phyloP scores from a whole-genome alignment of 1,140 invertebrate species.

The Zaprionus camerounensis region DNA sequence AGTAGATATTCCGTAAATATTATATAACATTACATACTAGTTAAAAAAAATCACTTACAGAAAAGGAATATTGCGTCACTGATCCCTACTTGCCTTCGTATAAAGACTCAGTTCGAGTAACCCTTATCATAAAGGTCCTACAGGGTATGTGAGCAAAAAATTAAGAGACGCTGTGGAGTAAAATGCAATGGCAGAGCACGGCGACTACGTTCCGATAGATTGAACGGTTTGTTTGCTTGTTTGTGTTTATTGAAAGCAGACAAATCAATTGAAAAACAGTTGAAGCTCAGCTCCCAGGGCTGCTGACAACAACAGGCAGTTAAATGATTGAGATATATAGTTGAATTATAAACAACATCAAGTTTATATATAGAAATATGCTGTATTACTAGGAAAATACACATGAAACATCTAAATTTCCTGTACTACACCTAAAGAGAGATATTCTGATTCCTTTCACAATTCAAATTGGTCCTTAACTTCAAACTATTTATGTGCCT shows the following conservation, averaged over 20 bases:
- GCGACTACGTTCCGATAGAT: conserved; percentile 45
- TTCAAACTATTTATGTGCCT: neutral
- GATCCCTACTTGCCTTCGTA: no score
- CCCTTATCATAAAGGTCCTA: neutral
- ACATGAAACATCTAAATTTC: neutral
- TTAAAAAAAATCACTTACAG: neutral
- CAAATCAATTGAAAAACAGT: conserved; percentile 74
- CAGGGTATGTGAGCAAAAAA: conserved; percentile 35
- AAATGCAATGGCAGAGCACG: conserved; percentile 19
- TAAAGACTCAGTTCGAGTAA: no score
- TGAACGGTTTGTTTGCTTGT: conserved; percentile 68
- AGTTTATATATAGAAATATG: neutral
- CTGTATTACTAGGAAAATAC: neutral
- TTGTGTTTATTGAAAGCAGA: conserved; percentile 76
- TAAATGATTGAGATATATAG: neutral
- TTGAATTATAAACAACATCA: neutral
- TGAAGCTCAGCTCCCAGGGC: conserved; percentile 45
- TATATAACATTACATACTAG: neutral
- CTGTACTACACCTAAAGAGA: neutral
- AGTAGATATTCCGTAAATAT: neutral
- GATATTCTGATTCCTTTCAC: neutral
- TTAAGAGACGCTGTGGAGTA: conserved; percentile 16
- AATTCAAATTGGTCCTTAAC: neutral
- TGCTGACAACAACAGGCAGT: conserved; percentile 33
- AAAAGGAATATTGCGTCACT: no score